Evolutionary conservation across 2,113 vertebrate genomes (phyloP).

Genomic region (Chrysemys picta): DNA sequence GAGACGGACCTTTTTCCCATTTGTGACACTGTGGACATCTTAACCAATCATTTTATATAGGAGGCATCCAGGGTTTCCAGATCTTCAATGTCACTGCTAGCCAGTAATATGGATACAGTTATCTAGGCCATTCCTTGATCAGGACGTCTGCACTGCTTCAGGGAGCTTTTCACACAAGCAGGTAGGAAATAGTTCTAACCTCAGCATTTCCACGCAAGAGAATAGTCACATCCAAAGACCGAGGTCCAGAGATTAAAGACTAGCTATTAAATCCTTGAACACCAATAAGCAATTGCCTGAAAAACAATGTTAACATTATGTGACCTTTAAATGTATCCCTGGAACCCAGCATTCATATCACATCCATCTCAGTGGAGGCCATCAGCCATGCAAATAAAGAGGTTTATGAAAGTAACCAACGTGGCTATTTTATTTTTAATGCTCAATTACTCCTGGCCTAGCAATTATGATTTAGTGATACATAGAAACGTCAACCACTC

Average conservation of each 20-base stretch:
- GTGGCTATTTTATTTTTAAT: neutral
- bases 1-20: neutral
- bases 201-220: neutral
- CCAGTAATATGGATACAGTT: neutral
- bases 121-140: rapidly evolving
- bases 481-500: neutral
- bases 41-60: rapidly evolving
- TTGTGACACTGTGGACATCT: neutral
- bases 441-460: neutral
- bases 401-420: rapidly evolving
- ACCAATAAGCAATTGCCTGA: neutral
- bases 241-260: neutral
- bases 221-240: neutral
- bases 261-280: neutral
- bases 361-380: neutral
- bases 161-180: rapidly evolving
- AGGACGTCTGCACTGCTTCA: rapidly evolving
- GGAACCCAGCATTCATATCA: neutral
- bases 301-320: neutral
- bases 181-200: neutral
- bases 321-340: rapidly evolving
- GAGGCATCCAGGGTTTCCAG: neutral
- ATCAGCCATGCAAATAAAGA: neutral
- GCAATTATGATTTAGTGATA: neutral
- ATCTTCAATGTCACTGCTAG: neutral